A percentile compares a stretch with the other conserved stretches of the same genome.
These are phyloP conservation scores for Ginglymostoma cirratum DNA, from an alignment of 2,113 vertebrate species.

Conservation along the genomic window DNA sequence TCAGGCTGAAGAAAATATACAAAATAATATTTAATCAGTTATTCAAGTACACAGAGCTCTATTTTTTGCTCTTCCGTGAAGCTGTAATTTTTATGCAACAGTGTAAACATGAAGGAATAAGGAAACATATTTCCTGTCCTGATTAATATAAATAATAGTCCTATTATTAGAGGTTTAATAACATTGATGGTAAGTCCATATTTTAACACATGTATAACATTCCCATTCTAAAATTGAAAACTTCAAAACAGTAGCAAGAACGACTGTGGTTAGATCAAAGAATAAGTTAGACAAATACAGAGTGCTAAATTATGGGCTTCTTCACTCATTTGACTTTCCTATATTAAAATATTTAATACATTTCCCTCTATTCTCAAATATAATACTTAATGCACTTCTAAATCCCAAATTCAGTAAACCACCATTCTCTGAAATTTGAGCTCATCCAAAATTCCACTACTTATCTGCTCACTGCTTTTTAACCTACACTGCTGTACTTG, in stretches of 20 bases:
- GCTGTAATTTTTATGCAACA: background rate
- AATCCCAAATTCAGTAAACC: background rate
- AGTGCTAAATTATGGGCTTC: background rate
- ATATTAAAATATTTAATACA: background rate
- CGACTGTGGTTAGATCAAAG: too few relatives aligned
- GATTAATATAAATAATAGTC: background rate
- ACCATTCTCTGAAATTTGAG: background rate
- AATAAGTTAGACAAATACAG: background rate
- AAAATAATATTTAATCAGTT: constrained; percentile 7
- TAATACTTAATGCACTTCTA: background rate
- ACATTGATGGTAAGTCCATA: background rate
- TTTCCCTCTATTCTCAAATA: too few relatives aligned
- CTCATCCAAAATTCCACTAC: background rate
- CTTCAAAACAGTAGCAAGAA: background rate
- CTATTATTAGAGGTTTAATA: background rate
- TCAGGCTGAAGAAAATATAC: background rate
- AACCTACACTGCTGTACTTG: background rate
- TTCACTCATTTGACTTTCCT: background rate
- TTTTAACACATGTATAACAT: background rate
- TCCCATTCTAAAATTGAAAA: background rate
- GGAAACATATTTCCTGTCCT: background rate
- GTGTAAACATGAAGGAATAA: background rate
- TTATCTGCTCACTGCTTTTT: background rate
- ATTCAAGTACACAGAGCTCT: background rate
- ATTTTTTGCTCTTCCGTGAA: background rate